Evolutionary conservation across 2,888 invertebrate genomes (phyloP), one percentile per base, ranked within the genome.

Genomic region (Cephus nigrinus): DNA sequence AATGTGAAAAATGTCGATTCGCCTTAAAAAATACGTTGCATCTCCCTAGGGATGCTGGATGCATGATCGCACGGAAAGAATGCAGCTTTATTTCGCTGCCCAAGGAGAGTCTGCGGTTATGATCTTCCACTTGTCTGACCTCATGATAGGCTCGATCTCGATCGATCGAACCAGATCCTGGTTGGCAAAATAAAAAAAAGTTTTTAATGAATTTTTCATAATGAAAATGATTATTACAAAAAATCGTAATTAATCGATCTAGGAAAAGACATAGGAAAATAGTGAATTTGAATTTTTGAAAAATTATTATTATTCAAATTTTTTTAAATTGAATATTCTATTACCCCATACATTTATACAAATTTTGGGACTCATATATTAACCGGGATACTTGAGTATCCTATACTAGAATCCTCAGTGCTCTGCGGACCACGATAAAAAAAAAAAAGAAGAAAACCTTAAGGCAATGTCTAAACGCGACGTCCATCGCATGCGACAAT

Each of bases 101-200:
- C 32, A 72, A 76, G 75, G 74, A 78, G 76, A 80, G 76, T 76
- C 78, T 81, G 80, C 81, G 81, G 81, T 81, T 80, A 79, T 78
- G 71, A 78, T 76, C 78, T 71, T 69, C 76, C 34, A 55, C 55
- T 9, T 55, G 55, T 55, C 23, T 55, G 23, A 55, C 9, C 55
- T 9, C 23, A 23, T 23, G 31, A 15, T 30, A 71, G 3, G 4
- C 30, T 32, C 71, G 31, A 71, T 33, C 31, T 11, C 71, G 71
- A 11, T 32, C 32, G 31, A 69, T 23, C 71, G 71, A 71, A 23
- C 12, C 23, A 3, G 30, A 71, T 71, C 5, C 9, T 55, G 55
- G 55, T 55, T 9, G 15, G 9, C 5, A 9, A 55, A 15, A 23
- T 23, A 9, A 55, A 5, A 9, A 9, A 36, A 30, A 69, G 1